Percentiles rank a stretch among this genome's conserved stretches.
These are phyloP conservation scores for Maccullochella peelii DNA, from an alignment of 2,113 vertebrate species.

Conservation along the genomic window DNA sequence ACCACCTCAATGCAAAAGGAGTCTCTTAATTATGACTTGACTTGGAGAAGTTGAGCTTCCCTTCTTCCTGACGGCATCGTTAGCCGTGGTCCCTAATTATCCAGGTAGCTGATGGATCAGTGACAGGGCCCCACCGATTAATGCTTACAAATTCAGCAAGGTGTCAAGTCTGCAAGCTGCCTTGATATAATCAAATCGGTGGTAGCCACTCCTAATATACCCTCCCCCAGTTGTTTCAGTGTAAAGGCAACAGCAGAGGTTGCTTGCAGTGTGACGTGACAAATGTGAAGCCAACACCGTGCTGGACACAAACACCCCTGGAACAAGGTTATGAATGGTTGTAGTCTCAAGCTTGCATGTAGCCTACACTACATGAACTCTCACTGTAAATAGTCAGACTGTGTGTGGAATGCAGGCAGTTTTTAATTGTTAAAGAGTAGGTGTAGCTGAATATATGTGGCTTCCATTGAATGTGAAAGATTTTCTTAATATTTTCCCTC, in stretches of 20 bases:
- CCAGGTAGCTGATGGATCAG: slow-evolving; percentile 99
- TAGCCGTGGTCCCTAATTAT: slow-evolving; percentile 99
- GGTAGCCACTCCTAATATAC: slow-evolving; percentile 92
- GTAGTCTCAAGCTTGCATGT: background rate
- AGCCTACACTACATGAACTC: background rate
- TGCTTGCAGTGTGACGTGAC: slow-evolving; percentile 88
- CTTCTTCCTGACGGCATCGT: slow-evolving; percentile 91
- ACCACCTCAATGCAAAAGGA: slow-evolving; percentile 78
- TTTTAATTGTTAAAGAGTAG: background rate
- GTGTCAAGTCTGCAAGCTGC: slow-evolving; percentile 97
- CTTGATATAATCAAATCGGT: slow-evolving; percentile 98
- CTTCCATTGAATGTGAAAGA: slow-evolving; percentile 8
- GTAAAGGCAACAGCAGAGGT: slow-evolving; percentile 47
- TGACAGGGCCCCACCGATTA: slow-evolving; percentile 98
- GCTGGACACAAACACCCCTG: slow-evolving; percentile 26
- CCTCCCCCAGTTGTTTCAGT: slow-evolving; percentile 35
- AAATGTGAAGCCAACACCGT: slow-evolving; percentile 74
- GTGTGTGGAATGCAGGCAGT: background rate
- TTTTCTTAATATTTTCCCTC: slow-evolving; percentile 38
- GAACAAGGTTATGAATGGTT: background rate
- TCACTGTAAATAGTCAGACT: background rate
- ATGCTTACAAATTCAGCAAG: slow-evolving; percentile 99
- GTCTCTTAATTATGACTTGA: slow-evolving; percentile 94
- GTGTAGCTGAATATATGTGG: background rate
- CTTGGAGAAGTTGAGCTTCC: slow-evolving; percentile 90